Conservation (phyloP, 2,113 vertebrate genomes). For the Plecotus auritus region DNA sequence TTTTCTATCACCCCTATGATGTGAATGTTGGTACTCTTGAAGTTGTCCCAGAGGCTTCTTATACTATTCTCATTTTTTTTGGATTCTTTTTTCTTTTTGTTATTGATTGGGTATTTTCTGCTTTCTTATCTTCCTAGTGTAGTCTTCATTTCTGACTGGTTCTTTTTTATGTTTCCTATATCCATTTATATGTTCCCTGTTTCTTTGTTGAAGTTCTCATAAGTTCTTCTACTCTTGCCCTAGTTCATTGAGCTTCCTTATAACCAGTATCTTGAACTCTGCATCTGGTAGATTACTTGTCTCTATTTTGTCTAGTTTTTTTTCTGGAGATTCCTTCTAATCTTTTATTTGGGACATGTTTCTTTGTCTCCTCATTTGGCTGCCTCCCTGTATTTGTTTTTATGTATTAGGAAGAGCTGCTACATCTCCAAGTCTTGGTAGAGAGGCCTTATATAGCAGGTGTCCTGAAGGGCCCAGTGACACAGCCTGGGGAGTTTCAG, state of each 20-base stretch:
- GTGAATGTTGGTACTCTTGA: neutral
- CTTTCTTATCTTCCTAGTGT: neutral
- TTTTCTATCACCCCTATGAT: neutral
- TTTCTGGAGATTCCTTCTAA: neutral
- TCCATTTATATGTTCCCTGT: neutral
- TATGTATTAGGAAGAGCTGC: neutral
- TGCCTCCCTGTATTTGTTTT: neutral
- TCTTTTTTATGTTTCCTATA: neutral
- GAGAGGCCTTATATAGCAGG: neutral
- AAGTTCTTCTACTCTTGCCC: neutral
- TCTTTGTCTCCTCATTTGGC: neutral
- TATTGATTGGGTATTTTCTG: neutral
- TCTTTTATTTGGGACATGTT: neutral
- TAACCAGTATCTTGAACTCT: neutral
- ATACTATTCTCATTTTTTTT: neutral
- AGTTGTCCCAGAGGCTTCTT: neutral
- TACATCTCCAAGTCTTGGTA: neutral
- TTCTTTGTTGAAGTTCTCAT: neutral
- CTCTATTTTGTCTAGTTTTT: neutral
- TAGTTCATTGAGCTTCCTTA: neutral
- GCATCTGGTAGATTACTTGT: neutral
- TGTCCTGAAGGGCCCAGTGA: neutral
- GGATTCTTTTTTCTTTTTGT: neutral
- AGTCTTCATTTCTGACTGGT: neutral
- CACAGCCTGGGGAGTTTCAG: neutral